These are phyloP conservation scores for Gortyna flavago DNA, from an alignment of 2,888 invertebrate species.

Conservation along the genomic window DNA sequence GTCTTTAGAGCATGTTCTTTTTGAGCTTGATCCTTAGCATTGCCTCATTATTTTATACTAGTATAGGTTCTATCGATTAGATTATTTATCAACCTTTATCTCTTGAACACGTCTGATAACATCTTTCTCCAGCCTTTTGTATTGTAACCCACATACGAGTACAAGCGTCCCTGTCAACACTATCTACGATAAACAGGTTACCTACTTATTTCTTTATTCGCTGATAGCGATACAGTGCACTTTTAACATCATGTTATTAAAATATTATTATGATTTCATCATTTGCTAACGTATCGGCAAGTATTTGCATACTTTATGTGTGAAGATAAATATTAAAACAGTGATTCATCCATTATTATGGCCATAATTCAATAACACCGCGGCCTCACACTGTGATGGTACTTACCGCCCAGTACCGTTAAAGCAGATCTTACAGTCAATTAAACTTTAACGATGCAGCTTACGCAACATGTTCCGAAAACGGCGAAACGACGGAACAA, in stretches of 20 bases:
- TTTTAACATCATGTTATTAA: slow-evolving; percentile 23
- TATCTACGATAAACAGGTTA: slow-evolving; percentile 35
- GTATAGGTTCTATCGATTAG: slow-evolving; percentile 3
- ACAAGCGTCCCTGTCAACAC: slow-evolving; percentile 22
- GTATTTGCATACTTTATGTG: slow-evolving; percentile 37
- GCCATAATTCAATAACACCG: slow-evolving; percentile 42
- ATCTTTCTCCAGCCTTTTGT: slow-evolving; percentile 26
- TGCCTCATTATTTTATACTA: neutral
- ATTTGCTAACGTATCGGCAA: slow-evolving; percentile 29
- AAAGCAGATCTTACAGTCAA: slow-evolving; percentile 58
- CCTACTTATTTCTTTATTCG: slow-evolving; percentile 39
- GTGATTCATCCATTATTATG: slow-evolving; percentile 49
- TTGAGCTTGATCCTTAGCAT: neutral
- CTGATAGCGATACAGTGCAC: slow-evolving; percentile 30
- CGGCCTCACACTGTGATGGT: slow-evolving; percentile 35
- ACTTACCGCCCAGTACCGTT: slow-evolving; percentile 57
- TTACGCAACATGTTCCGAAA: slow-evolving; percentile 66
- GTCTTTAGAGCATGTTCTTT: neutral
- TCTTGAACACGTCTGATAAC: slow-evolving; percentile 26
- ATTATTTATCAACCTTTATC: slow-evolving; percentile 33
- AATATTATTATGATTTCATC: slow-evolving; percentile 48
- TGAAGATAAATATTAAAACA: slow-evolving; percentile 51
- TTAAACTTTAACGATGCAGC: slow-evolving; percentile 65
- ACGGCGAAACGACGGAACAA: slow-evolving; percentile 62
- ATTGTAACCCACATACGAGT: slow-evolving; percentile 21